Evolutionary conservation across 2,113 vertebrate genomes (phyloP).

Genomic region (Crotalus helleri): DNA sequence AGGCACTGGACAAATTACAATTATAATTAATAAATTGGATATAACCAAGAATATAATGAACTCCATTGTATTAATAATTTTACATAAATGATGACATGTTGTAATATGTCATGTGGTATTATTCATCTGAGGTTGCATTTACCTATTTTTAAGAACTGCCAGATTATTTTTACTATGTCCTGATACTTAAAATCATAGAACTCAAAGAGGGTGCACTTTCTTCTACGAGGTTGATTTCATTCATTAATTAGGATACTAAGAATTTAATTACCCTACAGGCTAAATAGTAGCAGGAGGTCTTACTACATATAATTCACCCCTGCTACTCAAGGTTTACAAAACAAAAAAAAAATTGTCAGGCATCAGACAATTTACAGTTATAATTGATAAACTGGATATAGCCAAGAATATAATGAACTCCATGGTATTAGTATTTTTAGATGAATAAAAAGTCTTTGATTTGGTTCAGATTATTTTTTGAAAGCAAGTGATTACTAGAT

Average conservation of each 20-base stretch:
- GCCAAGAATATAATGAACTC: not conserved
- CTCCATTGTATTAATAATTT: not conserved
- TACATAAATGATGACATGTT: not conserved
- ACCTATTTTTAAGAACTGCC: not conserved
- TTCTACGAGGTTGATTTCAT: not conserved
- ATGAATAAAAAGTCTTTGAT: not conserved
- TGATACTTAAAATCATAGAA: not conserved
- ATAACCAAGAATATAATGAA: not conserved
- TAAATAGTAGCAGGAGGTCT: not conserved
- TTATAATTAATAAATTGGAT: not conserved
- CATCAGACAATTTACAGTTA: not conserved
- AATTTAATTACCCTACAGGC: not conserved
- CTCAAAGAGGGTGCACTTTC: not conserved
- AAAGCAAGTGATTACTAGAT: not conserved
- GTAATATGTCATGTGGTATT: not conserved
- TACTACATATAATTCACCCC: not conserved
- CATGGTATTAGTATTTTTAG: not conserved
- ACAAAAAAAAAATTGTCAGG: not conserved
- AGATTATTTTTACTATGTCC: not conserved
- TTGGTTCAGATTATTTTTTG: not conserved
- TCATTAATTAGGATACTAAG: not conserved
- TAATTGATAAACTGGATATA: not conserved
- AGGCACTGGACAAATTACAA: not conserved
- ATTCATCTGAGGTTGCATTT: no score
- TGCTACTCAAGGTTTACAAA: not conserved